Conservation (phyloP, 2,113 vertebrate species). For the Cygnus buccinator region DNA sequence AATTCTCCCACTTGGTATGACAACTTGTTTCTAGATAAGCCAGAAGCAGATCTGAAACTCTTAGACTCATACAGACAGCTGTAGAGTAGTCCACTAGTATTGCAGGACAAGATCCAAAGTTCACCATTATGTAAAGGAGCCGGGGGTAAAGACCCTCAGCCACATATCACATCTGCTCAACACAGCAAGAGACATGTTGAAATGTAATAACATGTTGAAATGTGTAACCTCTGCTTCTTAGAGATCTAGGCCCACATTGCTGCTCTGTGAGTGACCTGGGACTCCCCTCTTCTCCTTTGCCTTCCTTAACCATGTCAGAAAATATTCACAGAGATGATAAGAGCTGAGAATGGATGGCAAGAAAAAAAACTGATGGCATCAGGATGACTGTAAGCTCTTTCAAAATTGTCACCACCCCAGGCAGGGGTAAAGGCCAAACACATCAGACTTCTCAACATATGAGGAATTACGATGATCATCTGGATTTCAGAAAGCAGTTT, state of each 20-base stretch:
- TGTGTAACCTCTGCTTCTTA: not conserved
- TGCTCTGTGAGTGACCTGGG: not conserved
- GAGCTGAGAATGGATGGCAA: not conserved
- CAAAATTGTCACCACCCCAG: not conserved
- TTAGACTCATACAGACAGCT: not conserved
- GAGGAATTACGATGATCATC: slow-evolving; percentile 28
- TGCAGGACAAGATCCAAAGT: not conserved
- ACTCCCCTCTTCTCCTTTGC: not conserved
- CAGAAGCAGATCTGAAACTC: not conserved
- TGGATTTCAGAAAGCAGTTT: slow-evolving; percentile 49
- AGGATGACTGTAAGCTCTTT: not conserved
- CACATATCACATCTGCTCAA: not conserved
- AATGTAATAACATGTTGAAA: not conserved
- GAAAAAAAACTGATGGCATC: not conserved
- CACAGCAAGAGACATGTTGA: not conserved
- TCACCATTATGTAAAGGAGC: not conserved
- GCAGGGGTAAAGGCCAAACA: not conserved
- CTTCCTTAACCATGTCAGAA: not conserved
- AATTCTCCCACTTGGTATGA: not conserved
- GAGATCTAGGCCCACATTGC: not conserved
- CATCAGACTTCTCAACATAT: not conserved
- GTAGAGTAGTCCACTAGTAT: not conserved
- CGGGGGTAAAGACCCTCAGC: not conserved
- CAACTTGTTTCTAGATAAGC: not conserved
- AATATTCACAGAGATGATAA: not conserved